phyloP scores from a whole-genome alignment of 2,888 invertebrate genomes.

The Cheilosia impressa region DNA sequence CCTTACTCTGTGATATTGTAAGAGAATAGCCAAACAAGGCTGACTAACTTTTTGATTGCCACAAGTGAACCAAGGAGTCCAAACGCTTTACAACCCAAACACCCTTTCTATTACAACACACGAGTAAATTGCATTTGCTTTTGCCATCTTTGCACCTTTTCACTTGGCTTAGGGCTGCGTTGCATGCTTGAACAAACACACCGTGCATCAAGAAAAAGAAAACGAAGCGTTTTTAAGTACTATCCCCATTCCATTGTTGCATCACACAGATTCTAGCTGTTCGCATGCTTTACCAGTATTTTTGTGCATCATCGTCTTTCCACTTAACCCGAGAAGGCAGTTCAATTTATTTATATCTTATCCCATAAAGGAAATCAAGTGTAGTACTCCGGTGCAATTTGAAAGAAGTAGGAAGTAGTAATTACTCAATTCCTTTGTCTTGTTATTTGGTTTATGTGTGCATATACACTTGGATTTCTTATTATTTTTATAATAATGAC shows the following conservation, averaged over 20 bases:
- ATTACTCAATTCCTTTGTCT: conserved; percentile 34
- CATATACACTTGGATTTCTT: background rate
- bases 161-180: conserved; percentile 26
- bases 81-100: too few relatives aligned
- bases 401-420: conserved; percentile 55
- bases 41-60: too few relatives aligned
- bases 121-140: background rate
- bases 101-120: too few relatives aligned
- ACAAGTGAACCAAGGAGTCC: too few relatives aligned
- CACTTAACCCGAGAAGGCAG: conserved; percentile 48
- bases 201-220: conserved; percentile 43
- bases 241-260: conserved; percentile 41
- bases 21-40: too few relatives aligned
- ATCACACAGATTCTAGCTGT: conserved; percentile 53
- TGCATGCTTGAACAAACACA: conserved; percentile 48
- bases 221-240: conserved; percentile 36
- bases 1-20: too few relatives aligned
- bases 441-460: background rate
- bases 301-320: conserved; percentile 18
- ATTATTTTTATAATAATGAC: background rate
- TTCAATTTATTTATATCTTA: conserved; percentile 38
- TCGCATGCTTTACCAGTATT: conserved; percentile 15
- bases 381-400: conserved; percentile 30
- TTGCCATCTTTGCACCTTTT: conserved; percentile 31
- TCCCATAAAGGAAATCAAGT: conserved; percentile 38